phyloP scores from a whole-genome alignment of 1,140 invertebrate genomes.

The Papilio helenus region DNA sequence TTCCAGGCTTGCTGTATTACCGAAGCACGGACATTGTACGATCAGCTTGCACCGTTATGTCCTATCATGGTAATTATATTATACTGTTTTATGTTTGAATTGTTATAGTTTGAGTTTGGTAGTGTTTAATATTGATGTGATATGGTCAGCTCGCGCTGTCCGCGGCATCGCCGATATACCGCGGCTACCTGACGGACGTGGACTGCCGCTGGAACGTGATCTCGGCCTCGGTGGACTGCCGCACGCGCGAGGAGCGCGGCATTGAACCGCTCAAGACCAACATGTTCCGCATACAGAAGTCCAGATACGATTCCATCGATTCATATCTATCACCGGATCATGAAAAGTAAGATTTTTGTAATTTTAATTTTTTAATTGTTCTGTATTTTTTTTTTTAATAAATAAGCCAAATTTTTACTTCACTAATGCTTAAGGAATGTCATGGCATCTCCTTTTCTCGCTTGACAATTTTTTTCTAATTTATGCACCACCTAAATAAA shows the following conservation, averaged over 20 bases:
- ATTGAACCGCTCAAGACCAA: conserved; percentile 88
- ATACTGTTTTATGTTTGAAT: no score
- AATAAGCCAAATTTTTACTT: neutral
- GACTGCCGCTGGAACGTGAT: conserved; percentile 99
- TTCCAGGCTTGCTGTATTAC: conserved; percentile 98
- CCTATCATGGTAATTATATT: conserved; percentile 93
- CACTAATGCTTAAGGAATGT: no score
- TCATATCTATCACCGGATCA: conserved; percentile 96
- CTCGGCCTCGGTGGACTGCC: conserved; percentile 96
- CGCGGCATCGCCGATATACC: conserved; percentile 97
- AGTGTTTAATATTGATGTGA: no score
- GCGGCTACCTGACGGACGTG: conserved; percentile 96
- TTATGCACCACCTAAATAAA: no score
- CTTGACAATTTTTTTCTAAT: no score
- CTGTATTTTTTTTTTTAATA: neutral
- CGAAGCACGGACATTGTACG: conserved; percentile 98
- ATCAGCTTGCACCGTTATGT: conserved; percentile 98
- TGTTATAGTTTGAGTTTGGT: no score
- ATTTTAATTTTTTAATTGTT: neutral
- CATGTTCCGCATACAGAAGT: conserved; percentile 96
- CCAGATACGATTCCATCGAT: conserved; percentile 98
- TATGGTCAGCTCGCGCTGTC: conserved; percentile 92
- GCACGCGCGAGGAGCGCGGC: conserved; percentile 97
- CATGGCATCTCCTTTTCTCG: no score
- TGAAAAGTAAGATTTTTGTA: conserved; percentile 83